Percentiles rank a stretch among this genome's conserved stretches.
These are phyloP conservation scores for Enteromius trimaculatus DNA, from an alignment of 2,797 vertebrate genomes.

Conservation along the genomic window DNA sequence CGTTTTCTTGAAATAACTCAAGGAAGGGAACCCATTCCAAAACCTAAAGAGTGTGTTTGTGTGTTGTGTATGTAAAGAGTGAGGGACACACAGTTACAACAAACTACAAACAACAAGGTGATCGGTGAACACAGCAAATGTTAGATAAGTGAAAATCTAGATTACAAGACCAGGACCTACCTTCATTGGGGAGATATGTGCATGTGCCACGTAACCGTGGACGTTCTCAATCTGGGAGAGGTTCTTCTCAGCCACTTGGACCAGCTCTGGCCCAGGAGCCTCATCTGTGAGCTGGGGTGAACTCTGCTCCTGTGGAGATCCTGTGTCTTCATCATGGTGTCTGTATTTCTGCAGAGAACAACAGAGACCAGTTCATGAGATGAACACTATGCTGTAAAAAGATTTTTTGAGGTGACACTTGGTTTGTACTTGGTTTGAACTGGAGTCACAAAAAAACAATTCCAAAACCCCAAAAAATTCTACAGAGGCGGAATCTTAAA, in stretches of 20 bases:
- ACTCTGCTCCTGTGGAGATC: constrained; percentile 84
- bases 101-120: constrained; percentile 22
- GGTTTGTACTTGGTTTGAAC: neutral
- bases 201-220: constrained; percentile 92
- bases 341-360: constrained; percentile 85
- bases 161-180: constrained; percentile 70
- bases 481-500: neutral
- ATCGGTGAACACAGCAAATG: neutral
- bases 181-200: constrained; percentile 97
- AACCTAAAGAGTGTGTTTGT: constrained; percentile 22
- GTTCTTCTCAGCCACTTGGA: constrained; percentile 93
- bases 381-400: neutral
- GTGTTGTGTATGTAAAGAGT: constrained; percentile 30
- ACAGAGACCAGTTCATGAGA: neutral
- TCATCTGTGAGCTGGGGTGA: constrained; percentile 86
- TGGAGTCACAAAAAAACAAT: neutral
- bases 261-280: constrained; percentile 84
- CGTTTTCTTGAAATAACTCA: neutral
- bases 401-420: neutral
- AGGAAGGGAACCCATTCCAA: neutral
- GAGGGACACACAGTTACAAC: neutral
- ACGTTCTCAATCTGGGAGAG: constrained; percentile 93
- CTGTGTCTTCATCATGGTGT: constrained; percentile 89
- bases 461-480: neutral
- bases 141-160: constrained; percentile 3